Conservation (phyloP, 2,797 vertebrate species). For the Urophycis tenuis region DNA sequence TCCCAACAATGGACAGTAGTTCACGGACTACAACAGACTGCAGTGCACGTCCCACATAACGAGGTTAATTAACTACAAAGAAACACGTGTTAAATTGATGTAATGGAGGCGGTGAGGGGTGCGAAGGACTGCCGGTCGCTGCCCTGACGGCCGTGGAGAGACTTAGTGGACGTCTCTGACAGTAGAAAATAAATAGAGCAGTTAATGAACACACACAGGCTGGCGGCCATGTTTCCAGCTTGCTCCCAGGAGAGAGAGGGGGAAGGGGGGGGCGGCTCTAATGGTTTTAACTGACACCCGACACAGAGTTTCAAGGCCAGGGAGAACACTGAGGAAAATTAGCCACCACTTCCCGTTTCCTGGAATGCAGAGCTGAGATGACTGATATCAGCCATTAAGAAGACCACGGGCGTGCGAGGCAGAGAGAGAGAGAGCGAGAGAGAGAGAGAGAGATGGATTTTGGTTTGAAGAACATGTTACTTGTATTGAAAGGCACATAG, state of each 20-base stretch:
- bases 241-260: not conserved
- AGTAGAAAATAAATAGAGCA: conserved; percentile 72
- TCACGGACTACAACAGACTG: not conserved
- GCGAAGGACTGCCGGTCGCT: not conserved
- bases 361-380: conserved; percentile 58
- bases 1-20: not conserved
- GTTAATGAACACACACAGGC: conserved; percentile 69
- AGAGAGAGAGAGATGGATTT: not conserved
- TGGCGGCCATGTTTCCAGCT: conserved; percentile 47
- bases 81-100: not conserved
- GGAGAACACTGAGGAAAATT: conserved; percentile 59
- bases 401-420: conserved; percentile 57
- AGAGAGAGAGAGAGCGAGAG: not conserved
- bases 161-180: conserved; percentile 66
- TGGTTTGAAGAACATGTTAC: not conserved
- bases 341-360: conserved; percentile 71
- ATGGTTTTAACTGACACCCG: conserved; percentile 72
- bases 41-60: not conserved
- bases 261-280: conserved; percentile 45
- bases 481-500: not conserved
- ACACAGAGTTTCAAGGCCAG: conserved; percentile 54
- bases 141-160: conserved; percentile 43
- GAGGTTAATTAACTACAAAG: not conserved
- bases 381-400: conserved; percentile 66
- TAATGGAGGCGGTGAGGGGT: not conserved